Conservation (phyloP, 2,888 invertebrate genomes). For the Drosophila falleni region DNA sequence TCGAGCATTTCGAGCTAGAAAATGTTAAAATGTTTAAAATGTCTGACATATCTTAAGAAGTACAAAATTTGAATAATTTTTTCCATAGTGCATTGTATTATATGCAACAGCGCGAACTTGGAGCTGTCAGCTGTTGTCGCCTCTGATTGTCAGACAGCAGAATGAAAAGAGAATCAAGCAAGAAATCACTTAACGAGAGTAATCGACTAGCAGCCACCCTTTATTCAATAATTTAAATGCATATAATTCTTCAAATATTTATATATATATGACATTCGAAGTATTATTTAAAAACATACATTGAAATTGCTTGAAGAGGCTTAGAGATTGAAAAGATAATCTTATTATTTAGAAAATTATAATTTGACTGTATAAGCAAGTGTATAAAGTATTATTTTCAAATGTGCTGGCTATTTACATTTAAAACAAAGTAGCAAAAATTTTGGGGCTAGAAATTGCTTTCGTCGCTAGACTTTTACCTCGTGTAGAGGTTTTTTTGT, state of each 20-base stretch:
- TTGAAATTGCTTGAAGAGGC: not conserved
- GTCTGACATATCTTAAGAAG: not conserved
- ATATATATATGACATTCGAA: not conserved
- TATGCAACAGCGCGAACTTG: conserved; percentile 28
- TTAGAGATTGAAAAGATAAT: too few relatives aligned
- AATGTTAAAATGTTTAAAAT: not conserved
- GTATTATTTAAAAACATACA: not conserved
- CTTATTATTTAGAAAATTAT: too few relatives aligned
- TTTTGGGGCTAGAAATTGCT: too few relatives aligned
- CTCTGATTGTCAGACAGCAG: conserved; percentile 9
- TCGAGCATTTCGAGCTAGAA: not conserved
- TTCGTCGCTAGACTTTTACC: too few relatives aligned
- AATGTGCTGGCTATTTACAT: too few relatives aligned
- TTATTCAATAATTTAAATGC: not conserved
- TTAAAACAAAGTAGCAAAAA: too few relatives aligned
- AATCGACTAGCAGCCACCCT: conserved; percentile 15
- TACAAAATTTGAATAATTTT: not conserved
- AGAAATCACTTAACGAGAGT: not conserved
- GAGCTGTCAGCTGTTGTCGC: conserved; percentile 52
- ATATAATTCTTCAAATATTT: not conserved
- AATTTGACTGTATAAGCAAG: not conserved
- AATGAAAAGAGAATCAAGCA: conserved; percentile 5
- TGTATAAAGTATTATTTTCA: not conserved
- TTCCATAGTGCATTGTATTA: not conserved
- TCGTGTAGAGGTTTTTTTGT: too few relatives aligned